phyloP scores from a whole-genome alignment of 2,113 vertebrate species.

The Lates calcarifer region DNA sequence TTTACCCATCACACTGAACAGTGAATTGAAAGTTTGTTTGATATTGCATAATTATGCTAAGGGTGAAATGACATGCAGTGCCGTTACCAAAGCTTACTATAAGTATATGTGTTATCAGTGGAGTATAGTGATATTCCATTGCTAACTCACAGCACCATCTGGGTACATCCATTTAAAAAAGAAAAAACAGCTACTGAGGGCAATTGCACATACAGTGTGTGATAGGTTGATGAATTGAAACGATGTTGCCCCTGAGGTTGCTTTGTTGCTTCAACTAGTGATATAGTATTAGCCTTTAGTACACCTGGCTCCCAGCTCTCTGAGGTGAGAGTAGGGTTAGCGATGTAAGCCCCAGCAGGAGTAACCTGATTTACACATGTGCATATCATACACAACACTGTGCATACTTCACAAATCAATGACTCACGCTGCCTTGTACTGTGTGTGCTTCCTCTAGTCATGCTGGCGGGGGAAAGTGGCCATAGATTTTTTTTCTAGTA shows the following conservation, averaged over 20 bases:
- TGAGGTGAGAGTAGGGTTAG: conserved; percentile 35
- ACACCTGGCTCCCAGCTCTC: conserved; percentile 29
- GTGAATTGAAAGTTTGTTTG: conserved; percentile 66
- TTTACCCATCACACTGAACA: conserved; percentile 65
- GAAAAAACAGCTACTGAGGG: conserved; percentile 64
- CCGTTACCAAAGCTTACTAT: conserved; percentile 68
- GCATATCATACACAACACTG: conserved; percentile 74
- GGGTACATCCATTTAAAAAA: conserved; percentile 62
- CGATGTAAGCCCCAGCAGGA: conserved; percentile 66
- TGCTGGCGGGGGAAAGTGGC: conserved; percentile 63
- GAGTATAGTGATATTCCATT: conserved; percentile 66
- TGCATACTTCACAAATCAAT: conserved; percentile 70
- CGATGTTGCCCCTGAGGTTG: conserved; percentile 82
- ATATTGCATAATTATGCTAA: conserved; percentile 78
- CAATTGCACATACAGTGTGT: conserved; percentile 63
- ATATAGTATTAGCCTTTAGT: conserved; percentile 58
- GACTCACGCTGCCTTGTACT: conserved; percentile 61
- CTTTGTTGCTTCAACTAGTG: conserved; percentile 73
- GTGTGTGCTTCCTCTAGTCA: conserved; percentile 63
- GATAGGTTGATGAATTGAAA: conserved; percentile 64
- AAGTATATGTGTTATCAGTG: conserved; percentile 72
- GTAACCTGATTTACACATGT: conserved; percentile 77
- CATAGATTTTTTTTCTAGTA: conserved; percentile 42
- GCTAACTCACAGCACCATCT: conserved; percentile 73
- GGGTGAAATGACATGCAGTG: conserved; percentile 84